A percentile compares a stretch with the other conserved stretches of the same genome.
Evolutionary conservation across 2,797 vertebrate genomes (phyloP).

Genomic region (Lates japonicus): DNA sequence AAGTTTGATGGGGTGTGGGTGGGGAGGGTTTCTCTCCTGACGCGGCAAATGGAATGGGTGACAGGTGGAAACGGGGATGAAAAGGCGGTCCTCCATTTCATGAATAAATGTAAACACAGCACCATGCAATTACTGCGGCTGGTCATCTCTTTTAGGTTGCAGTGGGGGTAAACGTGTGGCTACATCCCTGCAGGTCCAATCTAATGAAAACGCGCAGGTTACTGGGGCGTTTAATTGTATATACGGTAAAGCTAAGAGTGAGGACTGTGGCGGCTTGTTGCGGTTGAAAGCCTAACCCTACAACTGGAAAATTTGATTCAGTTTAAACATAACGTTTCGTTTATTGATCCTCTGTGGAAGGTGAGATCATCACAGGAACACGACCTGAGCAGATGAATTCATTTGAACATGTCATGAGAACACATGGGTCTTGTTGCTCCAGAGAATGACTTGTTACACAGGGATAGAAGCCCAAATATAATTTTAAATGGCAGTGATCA

Average conservation of each 20-base stretch:
- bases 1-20: slow-evolving; percentile 71
- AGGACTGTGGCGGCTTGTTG: slow-evolving; percentile 73
- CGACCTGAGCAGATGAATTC: slow-evolving; percentile 84
- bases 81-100: slow-evolving; percentile 89
- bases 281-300: slow-evolving; percentile 81
- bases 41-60: slow-evolving; percentile 95
- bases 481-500: slow-evolving; percentile 64
- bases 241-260: slow-evolving; percentile 83
- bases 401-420: slow-evolving; percentile 83
- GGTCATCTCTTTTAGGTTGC: slow-evolving; percentile 85
- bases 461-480: slow-evolving; percentile 54
- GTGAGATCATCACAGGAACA: slow-evolving; percentile 80
- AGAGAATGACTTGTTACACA: slow-evolving; percentile 77
- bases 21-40: slow-evolving; percentile 87
- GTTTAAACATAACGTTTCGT: slow-evolving; percentile 89
- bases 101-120: slow-evolving; percentile 98
- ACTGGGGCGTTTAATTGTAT: slow-evolving; percentile 93
- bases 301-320: slow-evolving; percentile 90
- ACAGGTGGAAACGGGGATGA: slow-evolving; percentile 95
- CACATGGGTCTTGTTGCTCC: slow-evolving; percentile 81
- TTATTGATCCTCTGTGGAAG: slow-evolving; percentile 85
- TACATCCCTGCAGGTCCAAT: slow-evolving; percentile 82
- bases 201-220: slow-evolving; percentile 91
- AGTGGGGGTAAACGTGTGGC: slow-evolving; percentile 68
- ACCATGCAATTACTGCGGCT: slow-evolving; percentile 86